phyloP scores from a whole-genome alignment of 2,113 vertebrate species.

The Aramus guarauna region DNA sequence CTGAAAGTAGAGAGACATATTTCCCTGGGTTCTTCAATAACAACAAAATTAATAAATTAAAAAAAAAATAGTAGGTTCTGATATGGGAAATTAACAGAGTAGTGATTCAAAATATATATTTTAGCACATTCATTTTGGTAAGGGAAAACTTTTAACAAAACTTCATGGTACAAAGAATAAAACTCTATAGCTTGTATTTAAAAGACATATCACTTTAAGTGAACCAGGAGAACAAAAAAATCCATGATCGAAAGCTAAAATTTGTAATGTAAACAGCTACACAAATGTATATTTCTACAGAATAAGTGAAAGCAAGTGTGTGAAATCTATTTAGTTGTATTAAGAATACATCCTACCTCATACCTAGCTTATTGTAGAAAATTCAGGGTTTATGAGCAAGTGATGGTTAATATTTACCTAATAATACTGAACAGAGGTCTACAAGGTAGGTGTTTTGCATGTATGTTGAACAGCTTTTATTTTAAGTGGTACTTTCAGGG shows the following conservation, averaged over 20 bases:
- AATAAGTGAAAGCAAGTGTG: neutral
- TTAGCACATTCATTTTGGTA: accelerated
- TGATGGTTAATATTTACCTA: neutral
- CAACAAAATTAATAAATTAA: neutral
- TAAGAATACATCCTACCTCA: neutral
- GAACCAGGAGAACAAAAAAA: neutral
- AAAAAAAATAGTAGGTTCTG: neutral
- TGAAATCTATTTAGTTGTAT: neutral
- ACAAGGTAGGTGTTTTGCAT: neutral
- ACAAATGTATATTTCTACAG: neutral
- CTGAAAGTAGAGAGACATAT: neutral
- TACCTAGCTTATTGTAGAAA: neutral
- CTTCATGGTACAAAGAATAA: neutral
- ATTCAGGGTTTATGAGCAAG: neutral
- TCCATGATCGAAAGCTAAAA: neutral
- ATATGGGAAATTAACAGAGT: neutral
- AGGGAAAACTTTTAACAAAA: neutral
- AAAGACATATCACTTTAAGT: neutral
- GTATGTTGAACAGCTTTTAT: neutral
- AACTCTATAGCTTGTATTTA: neutral
- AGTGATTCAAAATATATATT: neutral
- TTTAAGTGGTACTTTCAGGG: neutral
- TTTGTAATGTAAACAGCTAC: neutral
- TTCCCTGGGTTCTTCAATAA: neutral
- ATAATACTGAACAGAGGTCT: neutral